Base-by-base conservation (phyloP, 2,797 vertebrate genomes). In the Coccyzus lansbergi region DNA sequence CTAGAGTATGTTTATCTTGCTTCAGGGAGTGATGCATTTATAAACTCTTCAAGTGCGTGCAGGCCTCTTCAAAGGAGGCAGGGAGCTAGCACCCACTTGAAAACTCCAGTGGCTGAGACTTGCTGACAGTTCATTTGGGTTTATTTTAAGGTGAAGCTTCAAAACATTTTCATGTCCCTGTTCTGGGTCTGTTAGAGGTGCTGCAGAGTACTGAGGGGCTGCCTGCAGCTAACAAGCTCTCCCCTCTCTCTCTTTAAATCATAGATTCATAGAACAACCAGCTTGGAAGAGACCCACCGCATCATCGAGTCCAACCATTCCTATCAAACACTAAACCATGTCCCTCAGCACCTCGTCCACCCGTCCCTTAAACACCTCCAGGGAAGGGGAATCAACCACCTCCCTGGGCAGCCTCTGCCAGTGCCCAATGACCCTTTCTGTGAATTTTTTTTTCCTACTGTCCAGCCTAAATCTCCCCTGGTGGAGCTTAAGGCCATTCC, bases 1-100 rank as follows among this genome's bases (percentile, higher is more conserved):
- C 68, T 92, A 13, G 52, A 25, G 67, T 63, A 4, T 18, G 4
- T 76, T 89, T 87, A 15, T 38, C 75, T 83, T 74, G 78, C 96
- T 87, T 40, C 69, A 87, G 92, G 94, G 76, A 83, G 36, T 77
- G 84, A 53, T 93, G 92, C 91, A 80, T 80, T 28, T 12, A 28
- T n/a, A 89, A 92, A 58, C 68, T 26, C 65, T 92, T 90, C 95
- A 93, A 24, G 96, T 89, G 60, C 8, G 2, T 91, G 78, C 86
- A 92, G 18, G 79, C 83, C 78, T 92, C 58, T 60, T 67, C 78
- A 70, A 25, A 80, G 79, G 31, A 36, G 44, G 64, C 76, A 46
- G 15, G 1, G 60, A 75, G 49, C 89, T 93, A 88, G 71, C 88
- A 92, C 19, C 67, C 52, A 3, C 52, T 70, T 80, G 36, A 83